phyloP scores from a whole-genome alignment of 2,888 invertebrate genomes.

The Hirtodrosophila histrioides region DNA sequence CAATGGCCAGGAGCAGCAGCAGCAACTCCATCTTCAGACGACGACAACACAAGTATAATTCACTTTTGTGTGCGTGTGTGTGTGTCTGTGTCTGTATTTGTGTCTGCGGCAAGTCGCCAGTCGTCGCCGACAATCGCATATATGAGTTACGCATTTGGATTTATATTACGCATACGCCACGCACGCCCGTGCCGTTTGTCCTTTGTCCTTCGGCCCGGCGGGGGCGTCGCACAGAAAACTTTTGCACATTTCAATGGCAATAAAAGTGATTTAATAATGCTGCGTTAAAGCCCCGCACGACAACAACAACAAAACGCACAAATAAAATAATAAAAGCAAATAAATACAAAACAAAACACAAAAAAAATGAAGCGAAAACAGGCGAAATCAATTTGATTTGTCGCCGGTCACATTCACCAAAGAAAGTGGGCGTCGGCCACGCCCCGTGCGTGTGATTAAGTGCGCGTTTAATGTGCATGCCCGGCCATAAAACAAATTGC shows the following conservation, averaged over 20 bases:
- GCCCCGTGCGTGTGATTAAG: slow-evolving; percentile 75
- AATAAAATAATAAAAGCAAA: slow-evolving; percentile 5
- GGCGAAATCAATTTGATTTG: slow-evolving; percentile 76
- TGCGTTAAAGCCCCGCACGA: slow-evolving; percentile 42
- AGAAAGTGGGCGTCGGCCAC: slow-evolving; percentile 42
- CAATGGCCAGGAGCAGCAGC: slow-evolving; percentile 46
- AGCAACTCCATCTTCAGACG: slow-evolving; percentile 28
- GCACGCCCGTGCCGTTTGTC: slow-evolving; percentile 13
- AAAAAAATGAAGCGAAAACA: background rate
- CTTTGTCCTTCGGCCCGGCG: background rate
- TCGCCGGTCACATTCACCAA: slow-evolving; percentile 41
- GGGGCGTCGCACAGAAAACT: slow-evolving; percentile 45
- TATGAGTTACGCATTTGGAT: slow-evolving; percentile 55
- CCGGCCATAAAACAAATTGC: slow-evolving; percentile 76
- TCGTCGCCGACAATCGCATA: slow-evolving; percentile 44
- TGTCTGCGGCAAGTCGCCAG: slow-evolving; percentile 15
- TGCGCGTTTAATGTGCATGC: slow-evolving; percentile 76
- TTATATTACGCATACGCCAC: slow-evolving; percentile 67
- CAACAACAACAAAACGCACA: slow-evolving; percentile 21
- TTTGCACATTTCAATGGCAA: slow-evolving; percentile 76
- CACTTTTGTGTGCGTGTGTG: slow-evolving; percentile 24
- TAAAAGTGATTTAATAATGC: slow-evolving; percentile 79
- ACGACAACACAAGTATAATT: slow-evolving; percentile 45
- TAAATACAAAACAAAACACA: background rate
- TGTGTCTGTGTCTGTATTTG: background rate